Percentiles rank a stretch among this genome's conserved stretches.
Evolutionary conservation across 1,140 invertebrate species (phyloP).

Genomic region (Andricus grossulariae): DNA sequence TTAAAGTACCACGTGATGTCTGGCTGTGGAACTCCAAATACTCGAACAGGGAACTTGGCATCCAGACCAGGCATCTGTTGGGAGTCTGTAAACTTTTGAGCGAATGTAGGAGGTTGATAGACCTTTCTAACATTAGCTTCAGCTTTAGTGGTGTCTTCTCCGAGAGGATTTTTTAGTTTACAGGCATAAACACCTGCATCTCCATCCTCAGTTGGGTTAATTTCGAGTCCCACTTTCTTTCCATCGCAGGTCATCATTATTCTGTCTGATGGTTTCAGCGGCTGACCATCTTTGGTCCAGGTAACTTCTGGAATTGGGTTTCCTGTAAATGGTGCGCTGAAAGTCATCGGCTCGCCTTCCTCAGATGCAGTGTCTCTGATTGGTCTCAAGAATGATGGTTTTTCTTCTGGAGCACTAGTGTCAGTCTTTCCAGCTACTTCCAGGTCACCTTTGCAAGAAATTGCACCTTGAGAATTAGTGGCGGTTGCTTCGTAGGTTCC

Average conservation of each 20-base stretch:
- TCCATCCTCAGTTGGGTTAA: conserved; percentile 81
- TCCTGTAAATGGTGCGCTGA: conserved; percentile 85
- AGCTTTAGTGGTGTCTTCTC: conserved; percentile 81
- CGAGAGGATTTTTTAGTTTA: conserved; percentile 84
- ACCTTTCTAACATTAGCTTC: conserved; percentile 87
- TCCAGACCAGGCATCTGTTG: conserved; percentile 88
- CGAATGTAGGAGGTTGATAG: conserved; percentile 87
- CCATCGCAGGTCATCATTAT: conserved; percentile 87
- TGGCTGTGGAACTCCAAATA: conserved; percentile 91
- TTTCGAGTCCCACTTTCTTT: conserved; percentile 85
- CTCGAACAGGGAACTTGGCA: conserved; percentile 87
- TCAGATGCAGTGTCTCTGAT: conserved; percentile 85
- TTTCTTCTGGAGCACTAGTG: conserved; percentile 81
- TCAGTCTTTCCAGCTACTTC: conserved; percentile 80
- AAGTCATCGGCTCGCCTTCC: conserved; percentile 83
- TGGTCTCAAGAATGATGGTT: conserved; percentile 84
- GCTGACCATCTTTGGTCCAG: conserved; percentile 88
- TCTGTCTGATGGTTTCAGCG: conserved; percentile 80
- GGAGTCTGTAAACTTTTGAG: conserved; percentile 88
- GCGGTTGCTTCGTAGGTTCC: conserved; percentile 87
- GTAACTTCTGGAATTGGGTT: conserved; percentile 90
- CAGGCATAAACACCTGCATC: conserved; percentile 89
- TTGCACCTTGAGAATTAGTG: conserved; percentile 84
- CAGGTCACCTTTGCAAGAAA: conserved; percentile 82
- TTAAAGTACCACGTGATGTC: conserved; percentile 91